Conservation (phyloP, 2,113 vertebrate species). For the Trematomus loennbergii region DNA sequence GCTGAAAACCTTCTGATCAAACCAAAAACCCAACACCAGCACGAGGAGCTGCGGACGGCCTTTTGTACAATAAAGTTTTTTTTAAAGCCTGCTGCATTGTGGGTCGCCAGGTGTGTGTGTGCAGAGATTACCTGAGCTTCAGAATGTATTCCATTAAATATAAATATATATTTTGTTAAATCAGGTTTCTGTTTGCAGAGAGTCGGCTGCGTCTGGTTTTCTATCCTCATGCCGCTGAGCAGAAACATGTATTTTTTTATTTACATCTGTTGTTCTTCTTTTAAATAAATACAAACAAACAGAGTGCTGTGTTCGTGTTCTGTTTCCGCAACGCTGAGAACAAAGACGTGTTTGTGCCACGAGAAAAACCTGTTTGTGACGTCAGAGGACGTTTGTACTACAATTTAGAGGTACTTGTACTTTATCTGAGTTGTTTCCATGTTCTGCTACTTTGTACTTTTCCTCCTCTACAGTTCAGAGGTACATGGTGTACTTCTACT, state of each 20-base stretch:
- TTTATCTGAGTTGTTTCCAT: too few species aligned
- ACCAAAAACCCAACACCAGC: conserved; percentile 82
- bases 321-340: too few species aligned
- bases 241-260: conserved; percentile 78
- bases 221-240: conserved; percentile 62
- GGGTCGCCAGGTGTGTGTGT: conserved; percentile 60
- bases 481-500: too few species aligned
- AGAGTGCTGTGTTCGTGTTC: conserved; percentile 35
- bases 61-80: too few species aligned
- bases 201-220: conserved; percentile 36
- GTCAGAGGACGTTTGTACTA: too few species aligned
- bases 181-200: conserved; percentile 66
- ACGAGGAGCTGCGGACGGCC: conserved; percentile 27
- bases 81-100: conserved; percentile 70
- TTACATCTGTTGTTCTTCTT: conserved; percentile 73
- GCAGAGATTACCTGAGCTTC: conserved; percentile 72
- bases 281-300: conserved; percentile 63
- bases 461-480: too few species aligned
- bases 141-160: conserved; percentile 78
- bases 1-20: conserved; percentile 35
- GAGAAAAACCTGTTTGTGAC: too few species aligned
- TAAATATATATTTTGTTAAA: conserved; percentile 57
- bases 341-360: too few species aligned
- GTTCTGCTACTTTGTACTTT: too few species aligned
- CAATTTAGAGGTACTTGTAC: neutral